phyloP scores from a whole-genome alignment of 2,113 vertebrate genomes.

The Abramis brama region DNA sequence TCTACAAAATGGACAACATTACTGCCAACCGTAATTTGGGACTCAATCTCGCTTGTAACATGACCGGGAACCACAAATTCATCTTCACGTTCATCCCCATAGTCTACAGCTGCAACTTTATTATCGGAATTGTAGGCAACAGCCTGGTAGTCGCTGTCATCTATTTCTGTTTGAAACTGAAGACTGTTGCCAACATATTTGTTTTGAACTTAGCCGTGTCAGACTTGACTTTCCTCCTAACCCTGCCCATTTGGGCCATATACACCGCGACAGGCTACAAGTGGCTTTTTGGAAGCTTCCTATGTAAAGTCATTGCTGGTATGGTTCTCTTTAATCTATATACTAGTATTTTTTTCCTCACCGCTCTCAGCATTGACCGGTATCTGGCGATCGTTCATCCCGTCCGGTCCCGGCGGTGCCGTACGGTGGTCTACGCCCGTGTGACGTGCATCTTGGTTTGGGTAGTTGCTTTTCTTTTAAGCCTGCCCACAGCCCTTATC shows the following conservation, averaged over 20 bases:
- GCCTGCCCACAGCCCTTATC: conserved; percentile 83
- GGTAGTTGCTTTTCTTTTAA: conserved; percentile 85
- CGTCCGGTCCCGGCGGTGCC: conserved; percentile 84
- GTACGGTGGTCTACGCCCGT: conserved; percentile 84
- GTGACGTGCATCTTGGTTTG: conserved; percentile 86
- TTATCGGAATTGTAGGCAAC: conserved; percentile 84
- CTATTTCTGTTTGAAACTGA: conserved; percentile 93
- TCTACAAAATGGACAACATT: conserved; percentile 45
- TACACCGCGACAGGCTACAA: conserved; percentile 86
- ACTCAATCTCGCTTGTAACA: conserved; percentile 41
- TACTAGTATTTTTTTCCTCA: conserved; percentile 92
- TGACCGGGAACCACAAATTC: conserved; percentile 46
- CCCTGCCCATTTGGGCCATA: conserved; percentile 92
- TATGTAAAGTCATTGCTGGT: conserved; percentile 87
- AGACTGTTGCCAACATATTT: conserved; percentile 93
- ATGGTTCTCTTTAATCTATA: conserved; percentile 91
- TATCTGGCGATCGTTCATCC: conserved; percentile 95
- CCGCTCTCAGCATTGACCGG: conserved; percentile 91
- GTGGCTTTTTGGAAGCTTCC: conserved; percentile 90
- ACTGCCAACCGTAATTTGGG: not conserved
- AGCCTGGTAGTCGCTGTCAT: conserved; percentile 92
- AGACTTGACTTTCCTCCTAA: conserved; percentile 92
- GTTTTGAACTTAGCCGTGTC: conserved; percentile 91
- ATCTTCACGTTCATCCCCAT: conserved; percentile 54
- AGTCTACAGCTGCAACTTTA: conserved; percentile 56